Evolutionary conservation across 1,140 invertebrate genomes (phyloP).

Genomic region (Parasteatoda tepidariorum): DNA sequence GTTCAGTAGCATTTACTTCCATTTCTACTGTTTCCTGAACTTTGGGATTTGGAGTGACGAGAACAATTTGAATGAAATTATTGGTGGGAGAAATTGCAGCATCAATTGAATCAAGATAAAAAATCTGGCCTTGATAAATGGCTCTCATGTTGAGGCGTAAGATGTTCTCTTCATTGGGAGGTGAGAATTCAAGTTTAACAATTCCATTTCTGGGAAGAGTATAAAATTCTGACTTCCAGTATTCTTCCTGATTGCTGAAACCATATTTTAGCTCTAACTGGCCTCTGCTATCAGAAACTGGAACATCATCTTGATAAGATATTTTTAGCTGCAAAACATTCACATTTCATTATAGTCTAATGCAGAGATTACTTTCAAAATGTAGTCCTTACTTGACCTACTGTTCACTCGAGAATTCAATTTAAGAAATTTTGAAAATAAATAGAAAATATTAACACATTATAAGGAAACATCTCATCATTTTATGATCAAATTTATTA

Average conservation of each 20-base stretch:
- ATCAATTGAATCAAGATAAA: conserved; percentile 72
- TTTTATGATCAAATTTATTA: too few relatives aligned
- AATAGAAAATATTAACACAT: too few relatives aligned
- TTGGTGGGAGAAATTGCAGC: conserved; percentile 79
- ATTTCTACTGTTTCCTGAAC: conserved; percentile 80
- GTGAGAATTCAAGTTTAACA: conserved; percentile 77
- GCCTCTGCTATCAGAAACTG: conserved; percentile 75
- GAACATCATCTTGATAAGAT: conserved; percentile 79
- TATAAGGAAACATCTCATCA: too few relatives aligned
- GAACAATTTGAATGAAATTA: conserved; percentile 80
- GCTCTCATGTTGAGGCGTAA: conserved; percentile 60
- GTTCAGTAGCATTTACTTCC: conserved; percentile 83
- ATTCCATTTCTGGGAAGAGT: conserved; percentile 77
- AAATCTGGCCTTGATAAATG: conserved; percentile 61
- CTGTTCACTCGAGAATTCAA: too few relatives aligned
- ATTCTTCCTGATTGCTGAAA: conserved; percentile 76
- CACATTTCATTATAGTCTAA: too few relatives aligned
- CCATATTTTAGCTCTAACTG: conserved; percentile 76
- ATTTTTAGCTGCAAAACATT: conserved; percentile 76
- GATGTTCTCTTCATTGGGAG: conserved; percentile 69
- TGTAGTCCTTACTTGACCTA: too few relatives aligned
- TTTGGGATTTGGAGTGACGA: conserved; percentile 73
- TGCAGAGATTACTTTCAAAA: too few relatives aligned
- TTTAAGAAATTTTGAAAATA: too few relatives aligned
- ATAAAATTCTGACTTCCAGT: conserved; percentile 72